Base-by-base conservation (phyloP, 1,140 invertebrate genomes). In the Drosophila dunni region DNA sequence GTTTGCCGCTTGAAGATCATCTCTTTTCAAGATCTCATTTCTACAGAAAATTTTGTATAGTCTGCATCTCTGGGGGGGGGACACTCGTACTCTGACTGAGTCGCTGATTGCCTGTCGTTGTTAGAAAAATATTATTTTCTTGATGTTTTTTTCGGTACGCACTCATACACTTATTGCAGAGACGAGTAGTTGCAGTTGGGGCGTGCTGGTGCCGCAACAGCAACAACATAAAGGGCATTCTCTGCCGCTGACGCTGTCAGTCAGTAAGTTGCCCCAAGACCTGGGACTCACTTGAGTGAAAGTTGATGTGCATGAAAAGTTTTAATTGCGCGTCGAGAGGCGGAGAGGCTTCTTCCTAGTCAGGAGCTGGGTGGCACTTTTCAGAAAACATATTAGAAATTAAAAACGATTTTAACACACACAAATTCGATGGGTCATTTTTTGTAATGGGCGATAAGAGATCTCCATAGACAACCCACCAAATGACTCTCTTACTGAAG, bases 301-400 rank as follows among this genome's bases (percentile, higher is more conserved):
- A 88, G 83, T 86, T 86, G 83, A 86, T 86, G 83, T 86, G 83
- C 83, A 86, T 86, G 83, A 86, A 86, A 83, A 86, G 83, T 86
- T 86, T 86, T 88, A 86, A 86, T 86, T 86, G 83, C 83, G 82
- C 82, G 83, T 79, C 83, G 82, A 88, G 82, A 88, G 79, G 82
- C 71, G 73, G 24, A 65, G 15, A 60, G 67, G n/a, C n/a, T 73
- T 68, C 42, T 60, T 51, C 36, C 50, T 65, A 65, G 40, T 34
- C 63, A 65, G 58, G 33, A 29, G 61, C 66, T 86, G 83, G 83
- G 83, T 81, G 82, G 83, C 79, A 71, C 74, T 69, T 50, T 58
- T 34, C 29, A 11, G 20, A 48, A 44, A 44, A 38, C 57, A 74
- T 63, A 61, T 63, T 42, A 44, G 20, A 64, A 40, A 44, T 48